Percentiles rank a stretch among this genome's conserved stretches.
These are phyloP conservation scores for Dendrocincla tyrannina DNA, from an alignment of 2,797 vertebrate species.

Conservation along the genomic window DNA sequence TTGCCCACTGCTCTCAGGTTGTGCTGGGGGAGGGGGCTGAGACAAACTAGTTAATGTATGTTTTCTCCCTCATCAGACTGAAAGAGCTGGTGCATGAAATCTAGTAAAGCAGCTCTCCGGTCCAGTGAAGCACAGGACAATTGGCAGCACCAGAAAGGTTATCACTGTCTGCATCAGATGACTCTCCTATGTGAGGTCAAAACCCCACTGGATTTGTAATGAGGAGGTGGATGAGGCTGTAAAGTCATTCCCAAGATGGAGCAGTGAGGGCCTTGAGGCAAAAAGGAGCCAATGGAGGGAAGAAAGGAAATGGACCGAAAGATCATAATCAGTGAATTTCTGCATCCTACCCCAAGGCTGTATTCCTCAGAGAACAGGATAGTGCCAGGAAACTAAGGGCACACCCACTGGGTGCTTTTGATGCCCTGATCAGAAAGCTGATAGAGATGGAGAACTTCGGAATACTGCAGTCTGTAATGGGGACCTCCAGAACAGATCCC, in stretches of 20 bases:
- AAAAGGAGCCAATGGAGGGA: conserved; percentile 63
- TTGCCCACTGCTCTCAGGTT: neutral
- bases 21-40: neutral
- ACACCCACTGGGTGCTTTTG: neutral
- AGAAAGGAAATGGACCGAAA: conserved; percentile 59
- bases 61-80: neutral
- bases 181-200: conserved; percentile 50
- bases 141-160: conserved; percentile 52
- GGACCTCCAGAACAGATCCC: neutral
- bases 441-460: neutral
- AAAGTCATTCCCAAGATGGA: conserved; percentile 61
- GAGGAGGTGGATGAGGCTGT: conserved; percentile 33
- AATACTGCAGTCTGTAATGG: neutral
- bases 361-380: conserved; percentile 14
- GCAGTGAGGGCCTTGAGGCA: conserved; percentile 49
- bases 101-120: conserved; percentile 42
- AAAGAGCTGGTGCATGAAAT: conserved; percentile 50
- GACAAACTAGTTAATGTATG: conserved; percentile 37
- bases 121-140: conserved; percentile 58
- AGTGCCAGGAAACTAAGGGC: neutral
- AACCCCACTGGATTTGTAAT: conserved; percentile 39
- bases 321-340: conserved; percentile 59
- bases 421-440: neutral
- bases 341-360: conserved; percentile 56
- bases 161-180: conserved; percentile 64